These are phyloP conservation scores for Sylvilagus bachmani DNA, from an alignment of 2,113 vertebrate species.

Conservation along the genomic window DNA sequence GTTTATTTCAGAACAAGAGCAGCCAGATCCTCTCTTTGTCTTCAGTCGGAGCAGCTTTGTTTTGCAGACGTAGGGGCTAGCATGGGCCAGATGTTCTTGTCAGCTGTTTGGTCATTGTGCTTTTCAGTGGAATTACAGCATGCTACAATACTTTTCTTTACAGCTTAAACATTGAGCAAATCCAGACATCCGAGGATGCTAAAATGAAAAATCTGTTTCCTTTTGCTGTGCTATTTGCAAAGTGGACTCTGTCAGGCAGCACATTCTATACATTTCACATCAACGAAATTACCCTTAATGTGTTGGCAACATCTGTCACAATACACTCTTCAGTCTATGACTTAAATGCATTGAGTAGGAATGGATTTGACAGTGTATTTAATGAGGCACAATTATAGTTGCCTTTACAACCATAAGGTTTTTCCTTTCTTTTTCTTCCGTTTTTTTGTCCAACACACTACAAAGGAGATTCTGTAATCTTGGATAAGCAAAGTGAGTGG, in stretches of 20 bases:
- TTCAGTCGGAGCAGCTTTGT: constrained; percentile 30
- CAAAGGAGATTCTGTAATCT: constrained; percentile 70
- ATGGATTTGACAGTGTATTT: constrained; percentile 77
- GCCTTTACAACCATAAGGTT: constrained; percentile 72
- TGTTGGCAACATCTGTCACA: constrained; percentile 80
- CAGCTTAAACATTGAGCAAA: constrained; percentile 76
- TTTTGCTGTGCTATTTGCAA: constrained; percentile 68
- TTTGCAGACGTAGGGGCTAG: constrained; percentile 67
- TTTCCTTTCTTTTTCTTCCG: constrained; percentile 75
- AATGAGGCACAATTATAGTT: constrained; percentile 54
- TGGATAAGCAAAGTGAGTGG: constrained; percentile 71
- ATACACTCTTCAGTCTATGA: constrained; percentile 68
- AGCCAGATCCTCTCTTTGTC: neutral
- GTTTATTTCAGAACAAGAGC: constrained; percentile 49
- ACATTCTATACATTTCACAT: constrained; percentile 73
- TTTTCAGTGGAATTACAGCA: constrained; percentile 58
- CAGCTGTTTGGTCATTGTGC: constrained; percentile 22
- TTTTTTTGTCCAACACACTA: neutral
- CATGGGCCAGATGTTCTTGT: constrained; percentile 8
- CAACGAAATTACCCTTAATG: constrained; percentile 80
- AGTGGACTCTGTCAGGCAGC: constrained; percentile 71
- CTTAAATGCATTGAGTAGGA: constrained; percentile 71
- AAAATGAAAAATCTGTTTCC: constrained; percentile 76
- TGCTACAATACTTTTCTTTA: constrained; percentile 63
- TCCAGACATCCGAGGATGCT: constrained; percentile 72